These are phyloP conservation scores for Dysdera silvatica DNA, from an alignment of 1,140 invertebrate genomes.

Conservation along the genomic window DNA sequence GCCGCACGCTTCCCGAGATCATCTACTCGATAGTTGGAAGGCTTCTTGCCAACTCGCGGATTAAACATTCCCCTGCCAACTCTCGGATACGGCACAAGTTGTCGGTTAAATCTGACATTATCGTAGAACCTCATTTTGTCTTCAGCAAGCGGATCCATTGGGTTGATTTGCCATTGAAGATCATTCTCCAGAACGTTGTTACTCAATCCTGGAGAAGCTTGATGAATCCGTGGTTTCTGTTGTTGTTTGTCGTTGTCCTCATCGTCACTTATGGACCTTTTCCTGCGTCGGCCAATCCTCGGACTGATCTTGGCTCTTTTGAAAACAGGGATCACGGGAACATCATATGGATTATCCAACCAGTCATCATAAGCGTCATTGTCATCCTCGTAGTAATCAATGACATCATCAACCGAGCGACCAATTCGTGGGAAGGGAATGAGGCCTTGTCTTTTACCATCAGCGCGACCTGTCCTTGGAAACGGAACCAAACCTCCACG, in stretches of 20 bases:
- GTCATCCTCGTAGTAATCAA: not conserved
- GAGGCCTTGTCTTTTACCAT: conserved; percentile 16
- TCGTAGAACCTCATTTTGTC: too few relatives aligned
- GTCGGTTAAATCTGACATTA: too few relatives aligned
- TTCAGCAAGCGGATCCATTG: too few relatives aligned
- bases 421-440: conserved; percentile 30
- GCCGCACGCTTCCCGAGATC: not conserved
- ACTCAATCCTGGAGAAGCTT: too few relatives aligned
- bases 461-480: conserved; percentile 16
- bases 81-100: too few relatives aligned
- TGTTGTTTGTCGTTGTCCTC: not conserved
- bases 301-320: too few relatives aligned
- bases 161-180: too few relatives aligned
- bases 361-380: too few relatives aligned
- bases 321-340: too few relatives aligned
- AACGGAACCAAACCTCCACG: conserved; percentile 19
- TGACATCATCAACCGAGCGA: not conserved
- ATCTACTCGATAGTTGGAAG: not conserved
- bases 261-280: conserved; percentile 22
- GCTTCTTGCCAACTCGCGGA: conserved; percentile 25
- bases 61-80: conserved; percentile 14
- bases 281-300: conserved; percentile 29
- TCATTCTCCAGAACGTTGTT: too few relatives aligned
- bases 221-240: too few relatives aligned
- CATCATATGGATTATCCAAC: too few relatives aligned